Evolutionary conservation across 2,113 vertebrate species (phyloP), one percentile per base, ranked within the genome.

Genomic region (Rissa tridactyla): DNA sequence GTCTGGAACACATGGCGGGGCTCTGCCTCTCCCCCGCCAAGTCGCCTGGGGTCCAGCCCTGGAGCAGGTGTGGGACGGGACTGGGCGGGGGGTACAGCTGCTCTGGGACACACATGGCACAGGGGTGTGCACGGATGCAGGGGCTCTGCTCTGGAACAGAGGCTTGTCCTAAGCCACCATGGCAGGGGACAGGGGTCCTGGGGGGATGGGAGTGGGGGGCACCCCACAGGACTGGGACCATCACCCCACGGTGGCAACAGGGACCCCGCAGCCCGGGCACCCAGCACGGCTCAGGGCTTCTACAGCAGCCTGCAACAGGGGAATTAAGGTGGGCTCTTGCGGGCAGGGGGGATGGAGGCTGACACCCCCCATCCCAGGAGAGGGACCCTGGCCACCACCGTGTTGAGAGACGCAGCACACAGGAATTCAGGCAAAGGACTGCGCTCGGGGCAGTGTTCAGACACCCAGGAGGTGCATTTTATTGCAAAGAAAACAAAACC

Each of bases 401-500:
- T 0, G 0, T 1, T 25, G 47, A 1, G 0, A 40, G 42, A n/a
- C 3, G 20, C 1, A 3, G 18, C 10, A 2, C 32, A n/a, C 0
- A 0, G 1, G 5, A 52, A 44, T 27, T 72, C 23, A 25, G 25
- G 30, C 49, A 91, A 42, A 77, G 30, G 69, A 76, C 38, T 9
- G 15, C 0, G 0, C 58, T 36, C 30, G 0, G 30, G 6, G 36
- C 90, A 70, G 91, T 84, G 89, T 94, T 95, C 61, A 73, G 46
- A 81, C 92, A 96, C 91, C 78, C 49, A 32, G 32, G 30, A 94
- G 92, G 88, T 92, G 90, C 5, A 0, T 94, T 96, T 97, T 97
- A 95, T 92, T 97, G 96, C 94, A 92, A 97, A 94, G 92, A 84
- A 96, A 97, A 93, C 88, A 88, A 95, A 94, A 91, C 54, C 91